Evolutionary conservation across 2,797 vertebrate species (phyloP).

Genomic region (Cheirogaleus major): DNA sequence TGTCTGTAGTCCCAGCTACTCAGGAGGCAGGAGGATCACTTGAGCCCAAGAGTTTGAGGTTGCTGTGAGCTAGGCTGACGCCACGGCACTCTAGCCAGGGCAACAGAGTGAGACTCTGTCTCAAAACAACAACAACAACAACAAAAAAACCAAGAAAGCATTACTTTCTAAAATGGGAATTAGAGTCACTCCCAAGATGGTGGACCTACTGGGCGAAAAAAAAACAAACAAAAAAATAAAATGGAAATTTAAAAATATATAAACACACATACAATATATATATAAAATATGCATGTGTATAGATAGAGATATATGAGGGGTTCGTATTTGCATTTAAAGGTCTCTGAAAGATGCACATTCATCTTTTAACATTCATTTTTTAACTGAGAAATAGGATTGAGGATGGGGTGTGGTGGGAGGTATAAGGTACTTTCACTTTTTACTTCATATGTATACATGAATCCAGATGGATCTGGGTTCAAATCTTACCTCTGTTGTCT

Average conservation of each 20-base stretch:
- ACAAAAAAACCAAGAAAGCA: background rate
- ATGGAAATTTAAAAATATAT: background rate
- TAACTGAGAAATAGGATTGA: background rate
- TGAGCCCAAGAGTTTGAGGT: too few species aligned
- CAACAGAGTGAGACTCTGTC: too few species aligned
- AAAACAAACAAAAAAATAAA: background rate
- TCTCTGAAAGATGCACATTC: background rate
- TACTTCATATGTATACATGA: background rate
- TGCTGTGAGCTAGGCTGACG: too few species aligned
- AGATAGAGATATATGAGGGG: background rate
- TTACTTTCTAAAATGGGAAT: too few species aligned
- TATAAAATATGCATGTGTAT: background rate
- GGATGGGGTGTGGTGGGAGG: background rate
- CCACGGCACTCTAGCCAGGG: too few species aligned
- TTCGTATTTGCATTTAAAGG: background rate
- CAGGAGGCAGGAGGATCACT: too few species aligned
- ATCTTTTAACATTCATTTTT: background rate
- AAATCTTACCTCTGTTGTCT: background rate
- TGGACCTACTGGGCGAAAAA: too few species aligned
- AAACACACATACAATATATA: background rate
- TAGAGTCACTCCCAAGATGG: too few species aligned
- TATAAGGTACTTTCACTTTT: background rate
- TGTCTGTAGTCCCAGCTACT: too few species aligned
- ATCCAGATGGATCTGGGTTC: background rate
- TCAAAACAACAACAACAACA: too few species aligned